Evolutionary conservation across 1,140 invertebrate genomes (phyloP).

Genomic region (Macrotrachela quadricornifera): DNA sequence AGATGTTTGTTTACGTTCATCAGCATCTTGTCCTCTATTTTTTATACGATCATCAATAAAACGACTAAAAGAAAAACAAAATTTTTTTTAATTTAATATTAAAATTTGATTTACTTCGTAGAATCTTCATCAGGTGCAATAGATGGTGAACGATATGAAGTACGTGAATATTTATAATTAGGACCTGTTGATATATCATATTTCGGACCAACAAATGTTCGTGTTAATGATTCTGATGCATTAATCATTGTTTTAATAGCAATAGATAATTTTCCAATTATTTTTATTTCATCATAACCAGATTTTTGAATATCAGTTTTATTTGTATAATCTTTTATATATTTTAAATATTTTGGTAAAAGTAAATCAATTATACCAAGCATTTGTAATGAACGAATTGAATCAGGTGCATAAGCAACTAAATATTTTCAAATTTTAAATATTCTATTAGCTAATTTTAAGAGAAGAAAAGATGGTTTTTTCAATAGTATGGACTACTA

Average conservation of each 20-base stretch:
- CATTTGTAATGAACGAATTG: conserved; percentile 86
- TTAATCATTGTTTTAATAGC: conserved; percentile 8
- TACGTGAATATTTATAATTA: background rate
- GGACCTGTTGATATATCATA: background rate
- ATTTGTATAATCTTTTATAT: conserved; percentile 36
- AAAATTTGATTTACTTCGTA: background rate
- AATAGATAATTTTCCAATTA: conserved; percentile 37
- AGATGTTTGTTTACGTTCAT: conserved; percentile 38
- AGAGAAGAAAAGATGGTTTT: no score
- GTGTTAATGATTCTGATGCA: conserved; percentile 8
- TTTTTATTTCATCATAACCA: conserved; percentile 69
- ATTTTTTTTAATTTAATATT: no score
- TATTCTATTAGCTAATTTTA: no score
- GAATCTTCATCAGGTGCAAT: conserved; percentile 8
- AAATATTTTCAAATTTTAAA: conserved; percentile 38
- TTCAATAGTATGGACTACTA: no score
- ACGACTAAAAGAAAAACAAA: no score
- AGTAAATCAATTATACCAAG: conserved; percentile 80
- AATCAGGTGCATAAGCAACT: conserved; percentile 84
- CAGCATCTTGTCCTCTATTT: background rate
- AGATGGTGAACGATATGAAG: conserved; percentile 4
- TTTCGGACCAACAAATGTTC: background rate
- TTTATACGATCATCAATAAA: no score
- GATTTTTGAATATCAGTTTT: conserved; percentile 22
- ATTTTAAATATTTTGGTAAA: conserved; percentile 52